These are phyloP conservation scores for Gallinago undulata DNA, from an alignment of 2,113 vertebrate species.

Conservation along the genomic window DNA sequence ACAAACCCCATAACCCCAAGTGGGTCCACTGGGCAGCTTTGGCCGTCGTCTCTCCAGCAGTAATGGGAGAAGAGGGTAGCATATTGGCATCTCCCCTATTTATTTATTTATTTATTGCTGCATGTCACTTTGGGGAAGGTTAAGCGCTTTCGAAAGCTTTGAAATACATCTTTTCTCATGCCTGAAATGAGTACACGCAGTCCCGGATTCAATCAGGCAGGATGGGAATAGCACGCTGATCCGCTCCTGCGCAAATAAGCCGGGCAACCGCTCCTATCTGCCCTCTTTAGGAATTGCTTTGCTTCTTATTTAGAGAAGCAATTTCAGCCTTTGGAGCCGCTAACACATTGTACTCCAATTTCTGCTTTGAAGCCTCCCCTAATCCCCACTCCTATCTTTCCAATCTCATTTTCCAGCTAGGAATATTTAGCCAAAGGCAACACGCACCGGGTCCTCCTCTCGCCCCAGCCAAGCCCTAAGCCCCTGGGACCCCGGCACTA, in stretches of 20 bases:
- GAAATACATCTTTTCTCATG: background rate
- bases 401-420: conserved; percentile 50
- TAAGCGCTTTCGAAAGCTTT: background rate
- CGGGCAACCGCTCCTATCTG: fast-evolving
- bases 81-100: background rate
- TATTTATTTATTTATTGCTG: too few relatives aligned
- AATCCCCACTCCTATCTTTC: conserved; percentile 8
- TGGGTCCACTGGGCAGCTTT: background rate
- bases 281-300: background rate
- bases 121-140: background rate
- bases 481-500: background rate
- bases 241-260: background rate
- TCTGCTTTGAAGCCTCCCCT: conserved; percentile 13
- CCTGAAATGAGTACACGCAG: background rate
- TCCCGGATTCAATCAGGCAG: background rate
- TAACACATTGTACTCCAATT: conserved; percentile 21
- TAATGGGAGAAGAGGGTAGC: background rate
- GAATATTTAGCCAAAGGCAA: background rate
- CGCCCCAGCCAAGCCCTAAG: background rate
- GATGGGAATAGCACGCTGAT: background rate
- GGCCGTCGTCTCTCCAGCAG: background rate
- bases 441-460: fast-evolving
- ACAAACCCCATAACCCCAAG: background rate
- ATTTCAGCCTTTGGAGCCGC: background rate
- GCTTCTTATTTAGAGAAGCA: background rate